Conservation (phyloP, 2,888 invertebrate genomes). For the Monoplex corrugatus region DNA sequence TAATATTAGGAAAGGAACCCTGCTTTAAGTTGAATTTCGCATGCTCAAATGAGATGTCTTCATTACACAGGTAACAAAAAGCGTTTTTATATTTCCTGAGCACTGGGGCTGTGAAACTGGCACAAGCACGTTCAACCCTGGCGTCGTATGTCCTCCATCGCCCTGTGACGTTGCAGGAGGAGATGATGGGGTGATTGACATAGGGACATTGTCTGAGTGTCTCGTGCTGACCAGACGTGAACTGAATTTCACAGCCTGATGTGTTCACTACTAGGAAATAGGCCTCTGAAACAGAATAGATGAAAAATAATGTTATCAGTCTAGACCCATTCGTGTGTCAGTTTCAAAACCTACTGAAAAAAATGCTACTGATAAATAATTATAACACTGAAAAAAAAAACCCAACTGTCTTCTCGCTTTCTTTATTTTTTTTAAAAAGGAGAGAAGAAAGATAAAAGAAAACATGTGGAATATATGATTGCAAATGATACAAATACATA, state of each 20-base stretch:
- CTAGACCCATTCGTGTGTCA: too few relatives aligned
- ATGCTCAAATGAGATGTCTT: not conserved
- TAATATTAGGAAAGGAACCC: not conserved
- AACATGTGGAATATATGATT: too few relatives aligned
- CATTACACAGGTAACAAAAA: slow-evolving; percentile 58
- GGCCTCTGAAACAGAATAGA: not conserved
- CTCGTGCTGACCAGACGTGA: not conserved
- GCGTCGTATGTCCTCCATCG: slow-evolving; percentile 49
- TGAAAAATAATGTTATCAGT: too few relatives aligned
- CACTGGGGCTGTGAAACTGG: slow-evolving; percentile 47
- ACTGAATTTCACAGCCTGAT: not conserved
- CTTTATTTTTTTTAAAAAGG: too few relatives aligned
- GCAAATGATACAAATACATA: too few relatives aligned
- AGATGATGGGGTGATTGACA: slow-evolving; percentile 8
- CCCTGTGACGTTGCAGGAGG: slow-evolving; percentile 56
- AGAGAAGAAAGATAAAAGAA: too few relatives aligned
- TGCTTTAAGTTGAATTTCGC: not conserved
- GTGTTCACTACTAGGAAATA: not conserved
- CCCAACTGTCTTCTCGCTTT: too few relatives aligned
- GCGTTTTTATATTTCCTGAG: slow-evolving; percentile 52
- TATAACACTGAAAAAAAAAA: too few relatives aligned
- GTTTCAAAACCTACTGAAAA: too few relatives aligned
- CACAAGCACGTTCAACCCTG: slow-evolving; percentile 53
- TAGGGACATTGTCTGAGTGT: not conserved
- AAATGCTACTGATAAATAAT: too few relatives aligned